Evolutionary conservation across 2,888 invertebrate genomes (phyloP), one percentile per base, ranked within the genome.

Genomic region (Amphipoea oculea): DNA sequence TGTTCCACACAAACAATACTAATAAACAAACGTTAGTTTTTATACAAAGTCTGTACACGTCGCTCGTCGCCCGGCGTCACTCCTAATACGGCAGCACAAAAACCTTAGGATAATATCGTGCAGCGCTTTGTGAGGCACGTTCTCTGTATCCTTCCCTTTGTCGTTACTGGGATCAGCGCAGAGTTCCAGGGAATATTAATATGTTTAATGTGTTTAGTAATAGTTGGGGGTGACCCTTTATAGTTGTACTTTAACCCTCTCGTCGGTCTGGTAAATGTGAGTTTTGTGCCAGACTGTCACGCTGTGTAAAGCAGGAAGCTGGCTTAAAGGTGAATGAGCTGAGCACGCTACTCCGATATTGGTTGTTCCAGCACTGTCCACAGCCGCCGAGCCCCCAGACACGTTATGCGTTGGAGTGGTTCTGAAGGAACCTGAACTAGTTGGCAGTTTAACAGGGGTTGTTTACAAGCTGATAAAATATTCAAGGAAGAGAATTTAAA

Each of bases 101-200:
- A 92, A 93, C 91, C 85, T 87, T 86, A 90, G 94, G 93, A 94
- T 96, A 96, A 96, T 96, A 95, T 94, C 94, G 89, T 91, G 89
- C 88, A 87, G 88, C 87, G 92, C 94, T 94, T 96, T 97, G 96
- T 96, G 93, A 90, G 91, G 92, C 96, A 97, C 96, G 96, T 96
- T 94, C 95, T 87, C 73, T 89, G 89, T 92, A 95, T 95, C 95
- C 96, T 96, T 94, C 94, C 95, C 93, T 94, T 96, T 95, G 96
- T 95, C 93, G 92, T 90, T 90, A 80, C 75, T 67, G 87, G 85
- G 86, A 85, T 84, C 89, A 80, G 75, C 79, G 84, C 79, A 77
- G 71, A 74, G 75, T 86, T 88, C 84, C 76, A 79, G 72, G 83
- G 89, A 89, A 89, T 89, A 89, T 89, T 89, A 89, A 89, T 89